phyloP scores from a whole-genome alignment of 2,113 vertebrate species.

The Brienomyrus longianalis region DNA sequence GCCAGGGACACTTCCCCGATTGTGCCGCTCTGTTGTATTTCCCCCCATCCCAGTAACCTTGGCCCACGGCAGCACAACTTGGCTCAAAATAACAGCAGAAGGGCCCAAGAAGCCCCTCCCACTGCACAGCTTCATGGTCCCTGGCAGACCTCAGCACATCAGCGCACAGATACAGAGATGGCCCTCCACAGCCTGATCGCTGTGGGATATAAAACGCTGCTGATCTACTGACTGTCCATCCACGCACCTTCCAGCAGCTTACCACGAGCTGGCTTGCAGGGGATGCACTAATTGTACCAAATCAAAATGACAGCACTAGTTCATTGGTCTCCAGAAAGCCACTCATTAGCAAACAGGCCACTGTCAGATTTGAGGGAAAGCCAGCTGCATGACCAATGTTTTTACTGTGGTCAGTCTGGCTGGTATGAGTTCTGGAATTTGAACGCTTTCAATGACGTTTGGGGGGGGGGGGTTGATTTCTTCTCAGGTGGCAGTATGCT shows the following conservation, averaged over 20 bases:
- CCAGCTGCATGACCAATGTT: neutral
- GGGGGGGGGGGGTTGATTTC: neutral
- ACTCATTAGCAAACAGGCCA: neutral
- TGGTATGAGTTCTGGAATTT: neutral
- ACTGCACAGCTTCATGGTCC: neutral
- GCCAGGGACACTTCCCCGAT: neutral
- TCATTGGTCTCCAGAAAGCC: neutral
- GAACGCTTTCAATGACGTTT: neutral
- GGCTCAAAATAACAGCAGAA: neutral
- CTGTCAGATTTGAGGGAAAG: neutral
- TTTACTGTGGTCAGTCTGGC: neutral
- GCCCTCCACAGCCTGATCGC: neutral
- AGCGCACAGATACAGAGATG: neutral
- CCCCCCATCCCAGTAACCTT: neutral
- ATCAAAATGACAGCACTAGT: neutral
- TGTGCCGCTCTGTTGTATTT: neutral
- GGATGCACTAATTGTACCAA: neutral
- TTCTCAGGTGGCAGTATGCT: neutral
- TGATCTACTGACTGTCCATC: neutral
- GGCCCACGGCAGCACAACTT: neutral
- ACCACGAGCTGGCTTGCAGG: neutral
- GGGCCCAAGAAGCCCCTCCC: neutral
- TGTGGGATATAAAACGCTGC: neutral
- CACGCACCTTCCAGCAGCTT: neutral
- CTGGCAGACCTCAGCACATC: neutral